These are phyloP conservation scores for Drosophila jambulina DNA, from an alignment of 1,140 invertebrate genomes.

Conservation along the genomic window DNA sequence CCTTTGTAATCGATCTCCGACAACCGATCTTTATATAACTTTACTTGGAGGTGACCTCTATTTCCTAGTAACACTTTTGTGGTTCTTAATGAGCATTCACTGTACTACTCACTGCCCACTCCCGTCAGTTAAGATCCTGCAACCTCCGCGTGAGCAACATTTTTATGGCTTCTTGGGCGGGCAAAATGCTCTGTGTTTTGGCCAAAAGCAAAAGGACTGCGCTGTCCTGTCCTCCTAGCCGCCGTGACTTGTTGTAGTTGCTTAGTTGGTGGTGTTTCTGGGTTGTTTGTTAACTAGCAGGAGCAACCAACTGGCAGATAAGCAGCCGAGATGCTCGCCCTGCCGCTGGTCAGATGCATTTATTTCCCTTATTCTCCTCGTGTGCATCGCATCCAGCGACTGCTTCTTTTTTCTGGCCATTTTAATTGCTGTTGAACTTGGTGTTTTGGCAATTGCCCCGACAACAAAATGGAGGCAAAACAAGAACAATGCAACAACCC, in stretches of 20 bases:
- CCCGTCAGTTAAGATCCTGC: not conserved
- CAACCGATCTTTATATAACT: too few species aligned
- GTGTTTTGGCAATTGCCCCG: slow-evolving; percentile 52
- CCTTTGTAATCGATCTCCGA: not conserved
- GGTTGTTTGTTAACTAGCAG: slow-evolving; percentile 64
- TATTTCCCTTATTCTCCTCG: slow-evolving; percentile 28
- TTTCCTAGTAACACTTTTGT: not conserved
- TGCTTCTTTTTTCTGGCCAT: slow-evolving; percentile 44
- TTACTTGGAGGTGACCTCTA: accelerated
- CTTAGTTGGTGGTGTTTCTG: slow-evolving; percentile 34
- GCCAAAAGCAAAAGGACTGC: slow-evolving; percentile 55
- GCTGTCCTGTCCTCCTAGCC: slow-evolving; percentile 54
- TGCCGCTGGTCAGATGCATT: slow-evolving; percentile 48
- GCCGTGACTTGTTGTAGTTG: slow-evolving; percentile 41
- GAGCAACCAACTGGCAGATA: slow-evolving; percentile 59
- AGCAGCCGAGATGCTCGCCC: slow-evolving; percentile 54
- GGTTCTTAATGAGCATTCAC: not conserved
- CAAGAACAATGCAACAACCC: slow-evolving; percentile 58
- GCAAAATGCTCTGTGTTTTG: slow-evolving; percentile 39
- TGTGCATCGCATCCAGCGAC: slow-evolving; percentile 20
- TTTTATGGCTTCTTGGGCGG: slow-evolving; percentile 71
- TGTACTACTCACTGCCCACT: slow-evolving; percentile 7
- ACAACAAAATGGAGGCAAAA: slow-evolving; percentile 26
- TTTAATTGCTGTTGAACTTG: slow-evolving; percentile 80
- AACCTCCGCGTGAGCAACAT: slow-evolving; percentile 60